Evolutionary conservation across 2,797 vertebrate species (phyloP).

Genomic region (Manis javanica): DNA sequence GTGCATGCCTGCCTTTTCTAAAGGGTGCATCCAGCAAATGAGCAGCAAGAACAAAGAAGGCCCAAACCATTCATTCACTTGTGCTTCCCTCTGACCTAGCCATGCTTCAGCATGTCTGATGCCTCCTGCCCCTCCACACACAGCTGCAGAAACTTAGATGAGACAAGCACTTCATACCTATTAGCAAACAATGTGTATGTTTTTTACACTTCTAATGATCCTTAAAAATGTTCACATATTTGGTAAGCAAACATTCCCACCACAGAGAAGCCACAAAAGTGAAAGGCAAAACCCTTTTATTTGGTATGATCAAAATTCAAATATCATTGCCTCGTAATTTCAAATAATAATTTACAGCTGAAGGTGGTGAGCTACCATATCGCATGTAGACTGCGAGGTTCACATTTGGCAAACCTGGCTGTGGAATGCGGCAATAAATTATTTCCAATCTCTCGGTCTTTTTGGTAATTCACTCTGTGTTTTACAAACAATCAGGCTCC

Average conservation of each 20-base stretch:
- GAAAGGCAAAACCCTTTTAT: neutral
- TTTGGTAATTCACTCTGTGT: slow-evolving; percentile 83
- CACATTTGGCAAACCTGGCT: slow-evolving; percentile 19
- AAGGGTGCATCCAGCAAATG: neutral
- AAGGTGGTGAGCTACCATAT: slow-evolving; percentile 54
- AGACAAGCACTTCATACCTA: neutral
- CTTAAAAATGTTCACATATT: neutral
- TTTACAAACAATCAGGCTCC: slow-evolving; percentile 81
- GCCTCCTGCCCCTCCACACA: neutral
- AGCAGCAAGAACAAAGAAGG: neutral
- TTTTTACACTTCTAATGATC: neutral
- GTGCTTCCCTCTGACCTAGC: neutral
- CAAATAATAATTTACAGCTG: slow-evolving; percentile 56
- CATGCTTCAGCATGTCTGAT: neutral
- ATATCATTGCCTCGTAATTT: neutral
- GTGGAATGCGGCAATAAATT: slow-evolving; percentile 54
- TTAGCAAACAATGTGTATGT: neutral
- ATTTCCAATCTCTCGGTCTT: slow-evolving; percentile 71
- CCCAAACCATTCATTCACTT: no score
- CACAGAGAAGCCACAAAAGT: neutral
- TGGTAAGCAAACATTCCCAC: neutral
- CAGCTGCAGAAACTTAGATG: neutral
- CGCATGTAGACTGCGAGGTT: neutral
- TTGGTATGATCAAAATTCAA: neutral
- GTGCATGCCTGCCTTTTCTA: neutral